Conservation (phyloP, 2,797 vertebrate genomes). For the Champsocephalus esox region DNA sequence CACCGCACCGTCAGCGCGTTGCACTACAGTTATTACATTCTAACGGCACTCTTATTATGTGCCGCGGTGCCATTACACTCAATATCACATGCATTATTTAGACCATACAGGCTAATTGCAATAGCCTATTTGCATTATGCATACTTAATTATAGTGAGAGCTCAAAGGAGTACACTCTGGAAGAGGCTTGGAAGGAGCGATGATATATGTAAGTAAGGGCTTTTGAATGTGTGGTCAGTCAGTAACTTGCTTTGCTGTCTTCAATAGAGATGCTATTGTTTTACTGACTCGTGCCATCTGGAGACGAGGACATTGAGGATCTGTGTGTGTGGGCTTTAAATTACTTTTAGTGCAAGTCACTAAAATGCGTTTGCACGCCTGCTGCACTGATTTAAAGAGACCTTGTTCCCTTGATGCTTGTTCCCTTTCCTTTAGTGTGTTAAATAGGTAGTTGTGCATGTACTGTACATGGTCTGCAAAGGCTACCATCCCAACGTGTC, state of each 20-base stretch:
- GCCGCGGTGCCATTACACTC: slow-evolving; percentile 49
- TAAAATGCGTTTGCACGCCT: neutral
- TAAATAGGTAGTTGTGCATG: too few species aligned
- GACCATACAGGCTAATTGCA: slow-evolving; percentile 53
- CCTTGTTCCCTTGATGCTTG: too few species aligned
- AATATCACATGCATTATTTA: slow-evolving; percentile 69
- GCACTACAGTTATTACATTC: slow-evolving; percentile 53
- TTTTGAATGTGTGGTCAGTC: slow-evolving; percentile 12
- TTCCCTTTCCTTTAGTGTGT: too few species aligned
- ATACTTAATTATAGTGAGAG: slow-evolving; percentile 52
- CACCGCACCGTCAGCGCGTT: slow-evolving; percentile 13
- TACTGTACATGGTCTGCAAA: too few species aligned
- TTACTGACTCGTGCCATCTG: slow-evolving; percentile 39
- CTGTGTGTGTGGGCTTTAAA: slow-evolving; percentile 15
- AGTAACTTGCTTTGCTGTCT: slow-evolving; percentile 10
- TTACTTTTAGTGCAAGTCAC: slow-evolving; percentile 16
- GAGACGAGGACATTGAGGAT: slow-evolving; percentile 41
- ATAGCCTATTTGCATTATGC: slow-evolving; percentile 53
- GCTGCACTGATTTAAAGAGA: too few species aligned
- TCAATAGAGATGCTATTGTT: slow-evolving; percentile 48
- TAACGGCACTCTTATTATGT: slow-evolving; percentile 52
- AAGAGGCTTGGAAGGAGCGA: slow-evolving; percentile 24
- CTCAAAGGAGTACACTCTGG: slow-evolving; percentile 22
- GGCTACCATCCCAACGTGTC: too few species aligned
- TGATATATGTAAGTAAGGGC: neutral